Conservation (phyloP, 35 echinoderm and acorn worm species). For the Nesometra sesokonis region DNA sequence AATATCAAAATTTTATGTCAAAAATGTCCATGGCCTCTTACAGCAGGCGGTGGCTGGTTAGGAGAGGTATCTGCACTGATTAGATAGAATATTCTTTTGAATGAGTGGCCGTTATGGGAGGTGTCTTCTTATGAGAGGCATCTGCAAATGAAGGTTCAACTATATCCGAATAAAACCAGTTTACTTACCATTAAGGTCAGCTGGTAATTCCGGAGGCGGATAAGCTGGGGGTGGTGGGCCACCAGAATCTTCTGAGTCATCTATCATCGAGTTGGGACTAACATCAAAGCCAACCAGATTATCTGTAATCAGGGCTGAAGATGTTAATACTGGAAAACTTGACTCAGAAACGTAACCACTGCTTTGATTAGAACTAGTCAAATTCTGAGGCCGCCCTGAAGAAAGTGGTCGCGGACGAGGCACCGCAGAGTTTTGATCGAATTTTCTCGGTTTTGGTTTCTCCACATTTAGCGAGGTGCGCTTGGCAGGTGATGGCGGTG, state of each 20-base stretch:
- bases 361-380: neutral
- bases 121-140: too few species aligned
- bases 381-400: neutral
- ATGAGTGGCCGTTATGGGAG: too few species aligned
- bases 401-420: conserved; percentile 45
- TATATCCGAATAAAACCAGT: neutral
- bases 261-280: neutral
- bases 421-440: conserved; percentile 58
- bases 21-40: too few species aligned
- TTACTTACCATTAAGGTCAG: neutral
- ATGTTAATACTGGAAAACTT: neutral
- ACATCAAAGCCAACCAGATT: neutral
- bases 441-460: conserved; percentile 56
- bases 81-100: too few species aligned
- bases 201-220: conserved; percentile 7
- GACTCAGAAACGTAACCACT: too few species aligned
- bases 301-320: neutral
- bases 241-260: neutral
- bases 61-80: too few species aligned
- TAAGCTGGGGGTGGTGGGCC: conserved; percentile 18
- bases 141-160: too few species aligned
- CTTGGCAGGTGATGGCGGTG: conserved; percentile 63
- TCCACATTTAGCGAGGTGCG: neutral
- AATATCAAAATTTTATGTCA: too few species aligned
- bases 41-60: too few species aligned